Evolutionary conservation across 2,888 invertebrate genomes (phyloP), one percentile per base, ranked within the genome.

Genomic region (Mesorhabditis spiculigera): DNA sequence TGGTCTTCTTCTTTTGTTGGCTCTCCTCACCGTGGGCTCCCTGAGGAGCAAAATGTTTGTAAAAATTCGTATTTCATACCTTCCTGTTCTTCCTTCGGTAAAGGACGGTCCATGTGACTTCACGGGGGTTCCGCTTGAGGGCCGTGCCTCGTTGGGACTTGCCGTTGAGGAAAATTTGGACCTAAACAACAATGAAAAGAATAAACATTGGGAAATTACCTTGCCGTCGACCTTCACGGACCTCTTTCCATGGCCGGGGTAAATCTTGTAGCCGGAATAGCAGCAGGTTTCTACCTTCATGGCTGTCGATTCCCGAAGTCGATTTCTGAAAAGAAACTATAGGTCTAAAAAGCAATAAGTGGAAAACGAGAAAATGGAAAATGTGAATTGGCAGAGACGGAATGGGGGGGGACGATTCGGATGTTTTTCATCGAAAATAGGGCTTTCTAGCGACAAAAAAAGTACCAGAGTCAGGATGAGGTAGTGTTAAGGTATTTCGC

Each of bases 61-160:
- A 16, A 13, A 13, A n/a, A 61, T 0, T 41, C 4, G n/a, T n/a
- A 6, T 61, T 43, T 41, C 66, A 28, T 74, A 97, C 97, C 88
- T 99, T 99, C 90, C 96, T 97, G 89, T 98, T 95, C 89, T 98
- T 98, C 83, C 98, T 93, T 87, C 98, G 91, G 91, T 99, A 99
- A 70, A 98, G 90, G 62, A 99, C 97, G 67, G 98, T 99, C 98
- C 98, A 99, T 87, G 94, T 95, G 75, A 98, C 94, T 89, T 97
- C 95, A 87, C 98, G 93, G 71, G 98, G 98, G 89, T 98, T 99
- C 81, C 96, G 91, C 90, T 93, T 96, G 94, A 97, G 94, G 71
- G 75, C 78, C 71, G 80, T 74, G 88, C 94, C 94, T 44, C 95
- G 93, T 88, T 97, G 95, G 90, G 95, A 95, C 91, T 98, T 98